Base-by-base conservation (phyloP, 2,113 vertebrate genomes). In the Mesitornis unicolor region DNA sequence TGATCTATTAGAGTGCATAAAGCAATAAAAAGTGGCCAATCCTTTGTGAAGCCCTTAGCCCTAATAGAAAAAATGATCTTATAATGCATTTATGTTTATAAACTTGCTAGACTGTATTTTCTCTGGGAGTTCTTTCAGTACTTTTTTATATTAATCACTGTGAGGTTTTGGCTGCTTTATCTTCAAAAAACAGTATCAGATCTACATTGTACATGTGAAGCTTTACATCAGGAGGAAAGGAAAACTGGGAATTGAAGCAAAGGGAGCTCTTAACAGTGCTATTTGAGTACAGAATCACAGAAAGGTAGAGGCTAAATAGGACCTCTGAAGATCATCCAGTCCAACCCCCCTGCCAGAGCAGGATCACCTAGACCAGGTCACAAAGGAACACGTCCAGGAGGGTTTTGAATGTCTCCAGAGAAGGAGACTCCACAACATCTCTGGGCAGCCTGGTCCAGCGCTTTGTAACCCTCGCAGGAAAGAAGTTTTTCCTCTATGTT, bases 181-280 rank as follows among this genome's bases (percentile, higher is more conserved):
- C 13, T 69, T 40, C 36, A 83, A 60, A 63, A 54, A 9, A 5
- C 28, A 67, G 9, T 40, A 81, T 25, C 18, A 63, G 53, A 5
- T 11, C 16, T 13, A 65, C 9, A 70, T 16, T 0, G 0, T 21
- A 3, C 20, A 53, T 28, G 45, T 81, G 25, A 70, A 1, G 2
- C 7, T 82, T 81, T 54, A 75, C 3, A 25, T 22, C 5, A 35
- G 15, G 18, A 70, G 3, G 16, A 15, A 71, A 67, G 20, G 3
- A 76, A 5, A 93, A 83, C 3, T 16, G 17, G 0, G 2, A 86
- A 47, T 0, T 42, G 42, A 40, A 6, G 51, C 25, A 59, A 93
- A 59, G 16, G 5, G n/a, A 79, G 24, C 10, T 53, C 36, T 57
- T 61, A 22, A 36, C 25, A 73, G 17, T 36, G 18, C 56, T 5